phyloP scores from a whole-genome alignment of 2,888 invertebrate species.

The Rotaria macrura region DNA sequence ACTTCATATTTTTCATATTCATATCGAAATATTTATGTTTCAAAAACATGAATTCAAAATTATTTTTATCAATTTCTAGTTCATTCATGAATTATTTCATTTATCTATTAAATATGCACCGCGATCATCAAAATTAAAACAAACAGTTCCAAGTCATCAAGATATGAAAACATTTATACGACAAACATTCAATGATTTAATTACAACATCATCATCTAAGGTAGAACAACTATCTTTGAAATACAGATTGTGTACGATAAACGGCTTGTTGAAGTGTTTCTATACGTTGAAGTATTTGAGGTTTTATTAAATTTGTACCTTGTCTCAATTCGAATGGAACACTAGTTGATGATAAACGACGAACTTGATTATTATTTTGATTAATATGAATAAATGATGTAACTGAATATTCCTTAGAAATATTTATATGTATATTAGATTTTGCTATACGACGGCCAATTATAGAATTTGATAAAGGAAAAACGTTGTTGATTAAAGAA shows the following conservation, averaged over 20 bases:
- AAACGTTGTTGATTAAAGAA: neutral
- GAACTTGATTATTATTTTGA: neutral
- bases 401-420: neutral
- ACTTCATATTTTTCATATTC: no score
- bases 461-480: neutral
- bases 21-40: no score
- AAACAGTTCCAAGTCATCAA: neutral
- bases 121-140: slow-evolving; percentile 3
- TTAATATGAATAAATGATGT: neutral
- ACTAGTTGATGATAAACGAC: neutral
- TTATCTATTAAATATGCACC: neutral
- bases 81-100: slow-evolving; percentile 14
- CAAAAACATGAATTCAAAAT: neutral
- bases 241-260: neutral
- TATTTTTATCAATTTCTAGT: neutral
- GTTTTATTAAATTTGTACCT: neutral
- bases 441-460: neutral
- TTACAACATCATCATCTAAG: neutral
- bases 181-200: neutral
- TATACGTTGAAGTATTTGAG: neutral
- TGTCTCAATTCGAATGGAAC: neutral
- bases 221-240: neutral
- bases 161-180: slow-evolving; percentile 6
- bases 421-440: neutral
- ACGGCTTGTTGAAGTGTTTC: neutral